A percentile compares a stretch with the other conserved stretches of the same genome.
These are phyloP conservation scores for Leuciscus idus DNA, from an alignment of 2,113 vertebrate species.

Conservation along the genomic window DNA sequence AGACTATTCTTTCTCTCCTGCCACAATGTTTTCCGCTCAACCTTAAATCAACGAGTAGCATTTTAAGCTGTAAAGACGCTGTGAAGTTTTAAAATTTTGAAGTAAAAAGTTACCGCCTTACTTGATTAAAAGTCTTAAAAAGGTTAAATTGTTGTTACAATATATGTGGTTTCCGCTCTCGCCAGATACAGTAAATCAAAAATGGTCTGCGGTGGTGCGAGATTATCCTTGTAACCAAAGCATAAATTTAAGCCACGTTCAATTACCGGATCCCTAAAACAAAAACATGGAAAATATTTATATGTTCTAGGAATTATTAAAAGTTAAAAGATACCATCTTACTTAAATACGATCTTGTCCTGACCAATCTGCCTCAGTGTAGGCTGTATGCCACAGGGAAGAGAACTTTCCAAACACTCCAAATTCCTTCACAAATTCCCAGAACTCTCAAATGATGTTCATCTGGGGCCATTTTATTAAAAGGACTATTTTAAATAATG, in stretches of 20 bases:
- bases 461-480: conserved; percentile 27
- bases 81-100: background rate
- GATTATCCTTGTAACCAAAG: conserved; percentile 30
- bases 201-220: conserved; percentile 45
- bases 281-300: conserved; percentile 42
- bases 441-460: conserved; percentile 20
- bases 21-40: conserved; percentile 69
- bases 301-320: conserved; percentile 32
- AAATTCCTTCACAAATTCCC: conserved; percentile 21
- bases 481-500: conserved; percentile 28
- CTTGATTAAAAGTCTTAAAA: conserved; percentile 24
- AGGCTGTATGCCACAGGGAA: conserved; percentile 5
- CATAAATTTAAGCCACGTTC: conserved; percentile 46
- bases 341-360: conserved; percentile 31
- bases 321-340: conserved; percentile 33
- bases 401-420: background rate
- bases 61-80: background rate
- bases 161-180: conserved; percentile 39
- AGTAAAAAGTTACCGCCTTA: background rate
- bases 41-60: conserved; percentile 12
- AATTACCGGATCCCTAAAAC: conserved; percentile 41
- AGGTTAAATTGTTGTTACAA: conserved; percentile 48
- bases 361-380: conserved; percentile 11
- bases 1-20: conserved; percentile 65
- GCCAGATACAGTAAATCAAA: conserved; percentile 47